These are phyloP conservation scores for Macrobrachium nipponense DNA, from an alignment of 1,140 invertebrate genomes.

Conservation along the genomic window DNA sequence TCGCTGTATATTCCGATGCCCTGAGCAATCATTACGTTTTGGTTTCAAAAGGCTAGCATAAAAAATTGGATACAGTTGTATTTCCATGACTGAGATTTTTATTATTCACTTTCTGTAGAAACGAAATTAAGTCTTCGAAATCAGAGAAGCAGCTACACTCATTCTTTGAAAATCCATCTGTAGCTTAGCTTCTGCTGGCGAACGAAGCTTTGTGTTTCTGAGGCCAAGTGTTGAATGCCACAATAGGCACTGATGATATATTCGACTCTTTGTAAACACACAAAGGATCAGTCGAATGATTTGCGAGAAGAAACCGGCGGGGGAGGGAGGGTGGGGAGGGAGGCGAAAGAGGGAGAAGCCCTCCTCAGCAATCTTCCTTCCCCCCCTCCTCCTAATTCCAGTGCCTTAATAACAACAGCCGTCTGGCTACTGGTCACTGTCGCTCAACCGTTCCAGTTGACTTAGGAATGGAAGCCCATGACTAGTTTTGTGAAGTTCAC, in stretches of 20 bases:
- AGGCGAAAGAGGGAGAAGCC: neutral
- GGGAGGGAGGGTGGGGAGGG: neutral
- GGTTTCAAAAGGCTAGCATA: too few relatives aligned
- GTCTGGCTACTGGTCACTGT: neutral
- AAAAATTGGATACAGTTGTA: too few relatives aligned
- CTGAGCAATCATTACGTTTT: too few relatives aligned
- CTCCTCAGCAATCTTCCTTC: neutral
- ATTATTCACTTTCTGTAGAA: too few relatives aligned
- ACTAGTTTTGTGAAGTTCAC: too few relatives aligned
- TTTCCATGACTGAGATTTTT: too few relatives aligned
- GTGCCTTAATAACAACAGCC: neutral
- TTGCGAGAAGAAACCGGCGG: constrained; percentile 5
- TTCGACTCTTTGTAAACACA: constrained; percentile 26
- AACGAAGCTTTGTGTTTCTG: neutral
- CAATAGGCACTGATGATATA: constrained; percentile 33
- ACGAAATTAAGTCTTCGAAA: too few relatives aligned
- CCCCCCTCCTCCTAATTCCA: neutral
- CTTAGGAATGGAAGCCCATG: too few relatives aligned
- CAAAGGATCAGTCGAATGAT: constrained; percentile 20
- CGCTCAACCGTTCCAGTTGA: neutral
- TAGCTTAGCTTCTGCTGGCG: neutral
- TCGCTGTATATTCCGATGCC: too few relatives aligned
- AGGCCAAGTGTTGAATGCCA: constrained; percentile 3
- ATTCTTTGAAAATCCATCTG: neutral
- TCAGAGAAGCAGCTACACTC: too few relatives aligned